Conservation (phyloP, 2,113 vertebrate genomes). For the Sinosuthora webbiana region DNA sequence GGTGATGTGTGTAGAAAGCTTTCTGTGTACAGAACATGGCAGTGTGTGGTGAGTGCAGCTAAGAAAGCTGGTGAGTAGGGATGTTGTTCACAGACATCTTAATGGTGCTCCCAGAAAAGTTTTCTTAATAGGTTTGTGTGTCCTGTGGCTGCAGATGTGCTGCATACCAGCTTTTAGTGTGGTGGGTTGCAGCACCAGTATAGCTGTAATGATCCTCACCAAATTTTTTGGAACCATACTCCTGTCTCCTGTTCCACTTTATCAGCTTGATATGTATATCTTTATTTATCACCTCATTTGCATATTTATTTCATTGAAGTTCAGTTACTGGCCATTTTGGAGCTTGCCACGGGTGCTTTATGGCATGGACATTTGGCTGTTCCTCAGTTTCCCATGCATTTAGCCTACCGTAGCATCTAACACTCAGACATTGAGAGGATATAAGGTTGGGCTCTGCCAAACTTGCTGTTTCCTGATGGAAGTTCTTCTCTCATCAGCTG, state of each 20-base stretch:
- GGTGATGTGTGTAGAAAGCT: not conserved
- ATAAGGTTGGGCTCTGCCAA: not conserved
- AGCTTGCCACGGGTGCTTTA: not conserved
- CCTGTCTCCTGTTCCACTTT: fast-evolving
- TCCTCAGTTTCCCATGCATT: not conserved
- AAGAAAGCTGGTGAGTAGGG: not conserved
- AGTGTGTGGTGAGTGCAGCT: not conserved
- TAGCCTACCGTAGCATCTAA: not conserved
- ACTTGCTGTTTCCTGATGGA: not conserved
- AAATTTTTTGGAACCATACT: not conserved
- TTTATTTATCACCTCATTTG: not conserved
- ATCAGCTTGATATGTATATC: not conserved
- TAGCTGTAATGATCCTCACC: not conserved
- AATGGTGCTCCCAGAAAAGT: not conserved
- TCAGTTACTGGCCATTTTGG: not conserved
- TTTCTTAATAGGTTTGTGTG: not conserved
- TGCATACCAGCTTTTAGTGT: not conserved
- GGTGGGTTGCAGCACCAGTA: not conserved
- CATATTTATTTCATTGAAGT: not conserved
- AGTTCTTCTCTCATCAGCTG: not conserved
- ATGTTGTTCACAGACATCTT: not conserved
- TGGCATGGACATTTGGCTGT: not conserved
- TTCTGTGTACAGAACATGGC: not conserved
- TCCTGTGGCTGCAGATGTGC: not conserved
- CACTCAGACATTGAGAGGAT: not conserved